Base-by-base conservation (phyloP, 2,113 vertebrate genomes). In the Pangasianodon hypophthalmus region DNA sequence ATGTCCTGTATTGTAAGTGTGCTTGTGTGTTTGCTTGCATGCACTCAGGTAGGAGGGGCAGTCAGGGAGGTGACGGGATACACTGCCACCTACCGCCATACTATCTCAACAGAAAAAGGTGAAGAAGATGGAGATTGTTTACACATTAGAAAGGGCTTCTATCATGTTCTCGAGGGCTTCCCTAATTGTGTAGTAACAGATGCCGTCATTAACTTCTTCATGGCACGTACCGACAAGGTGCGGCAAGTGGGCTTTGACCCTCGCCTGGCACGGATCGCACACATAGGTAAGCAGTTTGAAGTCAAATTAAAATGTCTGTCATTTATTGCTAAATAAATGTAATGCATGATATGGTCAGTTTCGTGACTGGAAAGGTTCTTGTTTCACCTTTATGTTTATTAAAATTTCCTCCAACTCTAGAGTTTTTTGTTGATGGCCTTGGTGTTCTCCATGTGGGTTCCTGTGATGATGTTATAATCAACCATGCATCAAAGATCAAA, bases 151-250 rank as follows among this genome's bases (percentile, higher is more conserved):
- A 92, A 89, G 0, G 98, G 97, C 48, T 97, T 95, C 93, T 94
- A 99, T 82, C 97, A 98, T n/a, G 81, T 83, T 85, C 95, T 99
- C 0, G 86, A 95, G 0, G 97, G 97, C 14, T 98, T 97, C 93
- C 97, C 97, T 0, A 94, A 93, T 91, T 98, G 98, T 21, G 97
- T 99, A 64, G 96, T 98, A 44, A 95, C 97, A 0, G 98, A 99
- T 8, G 98, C 95, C 0, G 96, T 98, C 6, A 96, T 98, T 69
- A 99, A 99, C 94, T 99, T 99, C 94, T 99, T 99, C 93, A 94
- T 99, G 94, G 98, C 94, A 9, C 95, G 94, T 67, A 98, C 97
- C 0, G 96, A 97, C 60, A 98, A 97, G 92, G 91, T 98, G 85
- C 96, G 92, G 26, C 95, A 97, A 90, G 97, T 97, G 24, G 97